Conservation (phyloP, 2,888 invertebrate genomes). For the Cristatella mucedo region DNA sequence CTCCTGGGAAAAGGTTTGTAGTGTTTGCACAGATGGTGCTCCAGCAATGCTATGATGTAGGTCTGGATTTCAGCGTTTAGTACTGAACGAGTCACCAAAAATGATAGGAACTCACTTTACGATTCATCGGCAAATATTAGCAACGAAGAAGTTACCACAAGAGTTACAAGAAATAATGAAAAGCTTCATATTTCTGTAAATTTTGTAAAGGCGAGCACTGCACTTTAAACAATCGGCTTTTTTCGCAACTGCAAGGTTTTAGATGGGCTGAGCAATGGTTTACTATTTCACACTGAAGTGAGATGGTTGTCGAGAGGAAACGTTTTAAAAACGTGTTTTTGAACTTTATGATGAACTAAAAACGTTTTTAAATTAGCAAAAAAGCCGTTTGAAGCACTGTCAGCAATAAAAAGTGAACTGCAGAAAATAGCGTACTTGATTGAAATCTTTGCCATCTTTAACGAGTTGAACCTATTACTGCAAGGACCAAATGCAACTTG, state of each 20-base stretch:
- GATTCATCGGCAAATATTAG: slow-evolving; percentile 8
- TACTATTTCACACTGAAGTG: slow-evolving; percentile 1
- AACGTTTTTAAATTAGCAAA: background rate
- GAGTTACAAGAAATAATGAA: too few species aligned
- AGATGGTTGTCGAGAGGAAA: background rate
- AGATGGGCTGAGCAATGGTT: background rate
- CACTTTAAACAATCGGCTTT: background rate
- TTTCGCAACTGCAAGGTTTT: background rate
- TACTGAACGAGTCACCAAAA: slow-evolving; percentile 3
- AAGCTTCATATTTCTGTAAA: too few species aligned
- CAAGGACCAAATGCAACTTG: background rate
- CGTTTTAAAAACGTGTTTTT: background rate
- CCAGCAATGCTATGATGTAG: slow-evolving; percentile 8
- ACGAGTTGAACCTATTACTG: background rate
- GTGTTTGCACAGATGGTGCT: slow-evolving; percentile 9
- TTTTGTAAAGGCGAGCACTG: too few species aligned
- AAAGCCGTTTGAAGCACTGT: background rate
- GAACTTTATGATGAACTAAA: background rate
- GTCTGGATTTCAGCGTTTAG: slow-evolving; percentile 5
- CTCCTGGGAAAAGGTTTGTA: slow-evolving; percentile 5
- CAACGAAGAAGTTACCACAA: slow-evolving; percentile 5
- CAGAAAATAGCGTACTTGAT: background rate
- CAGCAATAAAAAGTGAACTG: background rate
- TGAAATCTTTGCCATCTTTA: background rate
- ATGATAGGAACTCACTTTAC: slow-evolving; percentile 6